Base-by-base conservation (phyloP, 2,113 vertebrate genomes). In the Copsychus sechellarum region DNA sequence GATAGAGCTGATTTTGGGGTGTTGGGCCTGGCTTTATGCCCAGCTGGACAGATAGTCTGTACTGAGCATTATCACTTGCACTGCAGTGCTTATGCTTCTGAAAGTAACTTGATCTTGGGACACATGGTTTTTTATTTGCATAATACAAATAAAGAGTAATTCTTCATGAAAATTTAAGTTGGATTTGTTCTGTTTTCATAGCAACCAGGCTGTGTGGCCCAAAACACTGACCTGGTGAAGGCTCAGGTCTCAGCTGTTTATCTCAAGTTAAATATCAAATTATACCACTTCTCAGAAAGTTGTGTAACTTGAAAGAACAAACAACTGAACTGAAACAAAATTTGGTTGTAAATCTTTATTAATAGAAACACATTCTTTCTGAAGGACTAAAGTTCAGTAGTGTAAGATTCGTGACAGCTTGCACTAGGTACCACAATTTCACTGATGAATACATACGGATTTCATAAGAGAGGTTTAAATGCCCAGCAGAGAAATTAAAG, bases 311-410 rank as follows among this genome's bases (percentile, higher is more conserved):
- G 36, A 76, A 77, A 60, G 57, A 70, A 67, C 33, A 67, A 77
- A 61, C 21, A 57, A 54, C 67, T 81, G 45, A 81, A 84, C 20
- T 57, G 43, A 82, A 85, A 45, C 86, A 74, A 67, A 95, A 80
- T 93, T 92, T 94, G 95, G 84, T 76, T 97, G 88, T 96, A 98
- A 98, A 97, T 97, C 61, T 98, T 98, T 97, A 97, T 98, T 98
- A 97, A 97, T 98, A 98, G 97, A 98, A 98, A 98, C 84, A 97
- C 96, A 96, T 95, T 96, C 91, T 93, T 92, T 96, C 95, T 89
- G 96, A 74, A 95, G 94, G 83, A 97, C 92, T 93, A 96, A 92
- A 92, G 93, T 84, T 96, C 92, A 95, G 93, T 93, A 92, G 95
- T 94, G 86, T 92, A 70, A 57, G 84, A 83, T 91, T 78, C 66